Conservation (phyloP, 1,140 invertebrate genomes). For the Macrosteles quadrilineatus region DNA sequence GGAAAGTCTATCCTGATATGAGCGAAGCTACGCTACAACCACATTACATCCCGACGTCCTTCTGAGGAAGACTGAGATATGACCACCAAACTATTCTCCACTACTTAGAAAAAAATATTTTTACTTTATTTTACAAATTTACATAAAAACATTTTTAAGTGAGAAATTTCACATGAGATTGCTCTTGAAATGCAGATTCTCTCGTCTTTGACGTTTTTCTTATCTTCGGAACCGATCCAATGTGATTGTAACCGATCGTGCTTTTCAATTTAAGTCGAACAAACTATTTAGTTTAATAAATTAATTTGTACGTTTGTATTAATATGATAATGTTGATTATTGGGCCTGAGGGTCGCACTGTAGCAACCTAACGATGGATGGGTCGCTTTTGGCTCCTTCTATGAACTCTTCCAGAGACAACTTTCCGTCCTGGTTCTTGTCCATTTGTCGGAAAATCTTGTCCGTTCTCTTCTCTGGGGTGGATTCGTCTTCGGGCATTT, state of each 20-base stretch:
- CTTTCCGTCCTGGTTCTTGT: slow-evolving; percentile 96
- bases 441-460: slow-evolving; percentile 99
- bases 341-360: slow-evolving; percentile 93
- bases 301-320: slow-evolving; percentile 26
- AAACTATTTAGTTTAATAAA: slow-evolving; percentile 17
- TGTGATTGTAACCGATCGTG: neutral
- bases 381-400: slow-evolving; percentile 97
- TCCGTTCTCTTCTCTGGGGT: slow-evolving; percentile 98
- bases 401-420: slow-evolving; percentile 97
- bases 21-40: neutral
- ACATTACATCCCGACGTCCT: neutral
- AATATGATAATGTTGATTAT: slow-evolving; percentile 44
- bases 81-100: slow-evolving; percentile 14
- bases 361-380: slow-evolving; percentile 94
- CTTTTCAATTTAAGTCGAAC: slow-evolving; percentile 1
- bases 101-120: slow-evolving; percentile 12
- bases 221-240: slow-evolving; percentile 4
- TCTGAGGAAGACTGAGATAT: slow-evolving; percentile 9
- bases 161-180: neutral
- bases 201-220: neutral
- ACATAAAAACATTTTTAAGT: slow-evolving; percentile 25
- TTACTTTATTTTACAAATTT: slow-evolving; percentile 26
- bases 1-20: slow-evolving; percentile 4
- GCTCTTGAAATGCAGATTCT: neutral
- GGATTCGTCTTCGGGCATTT: slow-evolving; percentile 98